Evolutionary conservation across 2,888 invertebrate species (phyloP).

Genomic region (Copidosoma aretas): DNA sequence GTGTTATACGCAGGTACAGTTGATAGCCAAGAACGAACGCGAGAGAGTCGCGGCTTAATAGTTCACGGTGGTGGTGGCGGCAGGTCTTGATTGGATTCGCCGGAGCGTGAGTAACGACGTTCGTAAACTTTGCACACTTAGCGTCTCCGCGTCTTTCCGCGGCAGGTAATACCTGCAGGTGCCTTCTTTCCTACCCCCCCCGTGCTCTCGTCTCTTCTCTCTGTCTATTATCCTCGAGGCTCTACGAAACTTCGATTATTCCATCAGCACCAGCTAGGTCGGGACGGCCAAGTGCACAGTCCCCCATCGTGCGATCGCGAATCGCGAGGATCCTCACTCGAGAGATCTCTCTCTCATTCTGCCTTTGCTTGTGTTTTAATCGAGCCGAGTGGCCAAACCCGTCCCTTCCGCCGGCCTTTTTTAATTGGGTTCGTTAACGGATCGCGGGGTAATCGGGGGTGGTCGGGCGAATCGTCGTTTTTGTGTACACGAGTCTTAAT

Average conservation of each 20-base stretch:
- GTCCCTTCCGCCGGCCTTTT: too few relatives aligned
- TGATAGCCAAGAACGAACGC: neutral
- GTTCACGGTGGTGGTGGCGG: slow-evolving; percentile 43
- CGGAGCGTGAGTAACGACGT: slow-evolving; percentile 55
- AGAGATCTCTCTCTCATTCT: neutral
- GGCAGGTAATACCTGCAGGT: neutral
- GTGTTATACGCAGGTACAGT: neutral
- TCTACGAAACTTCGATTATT: slow-evolving; percentile 32
- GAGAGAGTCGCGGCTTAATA: slow-evolving; percentile 47
- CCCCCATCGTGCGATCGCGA: neutral
- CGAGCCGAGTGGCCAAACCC: neutral
- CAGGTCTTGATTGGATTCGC: slow-evolving; percentile 54
- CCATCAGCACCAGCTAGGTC: neutral
- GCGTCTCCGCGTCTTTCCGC: slow-evolving; percentile 15
- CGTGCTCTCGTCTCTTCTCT: neutral
- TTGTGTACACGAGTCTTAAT: too few relatives aligned
- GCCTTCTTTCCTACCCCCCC: neutral
- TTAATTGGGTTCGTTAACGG: slow-evolving; percentile 25
- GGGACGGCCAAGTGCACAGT: slow-evolving; percentile 24
- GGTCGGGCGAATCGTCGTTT: too few relatives aligned
- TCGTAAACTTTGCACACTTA: slow-evolving; percentile 55
- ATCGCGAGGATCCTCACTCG: neutral
- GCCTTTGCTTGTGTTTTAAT: neutral
- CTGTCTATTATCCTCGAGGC: neutral
- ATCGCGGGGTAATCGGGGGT: too few relatives aligned